Evolutionary conservation across 2,113 vertebrate genomes (phyloP).

Genomic region (Podocnemis expansa): DNA sequence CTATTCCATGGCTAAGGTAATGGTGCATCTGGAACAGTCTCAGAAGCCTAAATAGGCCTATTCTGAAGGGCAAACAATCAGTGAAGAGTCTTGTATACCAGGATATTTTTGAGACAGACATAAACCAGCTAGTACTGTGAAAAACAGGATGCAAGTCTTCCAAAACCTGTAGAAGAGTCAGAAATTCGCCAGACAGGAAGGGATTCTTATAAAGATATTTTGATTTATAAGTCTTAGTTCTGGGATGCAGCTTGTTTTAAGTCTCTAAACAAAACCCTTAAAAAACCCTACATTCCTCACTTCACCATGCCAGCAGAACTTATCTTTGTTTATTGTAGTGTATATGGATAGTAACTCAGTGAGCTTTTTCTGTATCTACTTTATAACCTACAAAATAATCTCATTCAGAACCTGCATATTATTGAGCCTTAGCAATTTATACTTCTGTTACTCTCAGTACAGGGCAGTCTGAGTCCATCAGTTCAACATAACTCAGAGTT

Average conservation of each 20-base stretch:
- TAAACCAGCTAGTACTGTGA: background rate
- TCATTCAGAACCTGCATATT: constrained; percentile 40
- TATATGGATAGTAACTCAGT: background rate
- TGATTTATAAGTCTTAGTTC: background rate
- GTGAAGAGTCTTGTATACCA: background rate
- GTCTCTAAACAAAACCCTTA: background rate
- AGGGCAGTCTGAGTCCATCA: background rate
- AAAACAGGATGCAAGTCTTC: background rate
- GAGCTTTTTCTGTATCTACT: background rate
- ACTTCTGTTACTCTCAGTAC: constrained; percentile 60
- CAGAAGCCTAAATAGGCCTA: background rate
- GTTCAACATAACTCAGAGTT: constrained; percentile 58
- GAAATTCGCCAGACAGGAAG: background rate
- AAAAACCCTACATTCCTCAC: too few relatives aligned
- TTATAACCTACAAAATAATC: too few relatives aligned
- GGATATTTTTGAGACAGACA: background rate
- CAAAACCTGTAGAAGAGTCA: background rate
- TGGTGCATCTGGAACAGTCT: too few relatives aligned
- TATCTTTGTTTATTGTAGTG: background rate
- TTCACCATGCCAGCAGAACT: constrained; percentile 35
- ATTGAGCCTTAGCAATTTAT: constrained; percentile 57
- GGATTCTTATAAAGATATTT: background rate
- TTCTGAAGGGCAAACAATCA: background rate
- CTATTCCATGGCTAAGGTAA: too few relatives aligned
- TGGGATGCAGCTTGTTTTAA: background rate